Conservation (phyloP, 2,113 vertebrate species). For the Zosterops borbonicus region DNA sequence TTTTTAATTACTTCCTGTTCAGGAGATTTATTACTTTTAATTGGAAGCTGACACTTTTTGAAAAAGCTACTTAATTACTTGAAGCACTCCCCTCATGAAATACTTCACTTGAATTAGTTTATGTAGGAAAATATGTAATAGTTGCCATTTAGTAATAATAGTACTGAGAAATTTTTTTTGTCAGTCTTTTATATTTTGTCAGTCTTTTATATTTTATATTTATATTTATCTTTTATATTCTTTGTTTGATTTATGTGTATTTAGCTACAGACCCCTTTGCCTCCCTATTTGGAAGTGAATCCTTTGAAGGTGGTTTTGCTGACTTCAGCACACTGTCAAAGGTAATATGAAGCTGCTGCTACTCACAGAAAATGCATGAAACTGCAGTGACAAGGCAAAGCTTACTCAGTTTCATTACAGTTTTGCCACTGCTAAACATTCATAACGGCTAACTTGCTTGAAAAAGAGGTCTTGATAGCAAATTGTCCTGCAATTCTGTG, state of each 20-base stretch:
- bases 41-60: neutral
- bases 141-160: neutral
- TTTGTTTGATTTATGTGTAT: constrained; percentile 9
- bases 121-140: neutral
- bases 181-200: neutral
- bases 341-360: constrained; percentile 75
- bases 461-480: neutral
- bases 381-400: neutral
- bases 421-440: neutral
- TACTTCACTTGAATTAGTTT: neutral
- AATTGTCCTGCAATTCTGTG: neutral
- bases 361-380: constrained; percentile 2
- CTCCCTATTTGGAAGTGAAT: constrained; percentile 91
- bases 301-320: constrained; percentile 91
- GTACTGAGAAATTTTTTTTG: neutral
- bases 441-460: neutral
- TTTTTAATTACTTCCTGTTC: neutral
- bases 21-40: neutral
- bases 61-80: neutral
- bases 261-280: constrained; percentile 88
- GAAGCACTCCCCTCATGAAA: neutral
- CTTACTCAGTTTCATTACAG: neutral
- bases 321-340: constrained; percentile 91
- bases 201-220: neutral
- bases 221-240: neutral